Evolutionary conservation across 2,888 invertebrate species (phyloP).

Genomic region (Drosophila cognata): DNA sequence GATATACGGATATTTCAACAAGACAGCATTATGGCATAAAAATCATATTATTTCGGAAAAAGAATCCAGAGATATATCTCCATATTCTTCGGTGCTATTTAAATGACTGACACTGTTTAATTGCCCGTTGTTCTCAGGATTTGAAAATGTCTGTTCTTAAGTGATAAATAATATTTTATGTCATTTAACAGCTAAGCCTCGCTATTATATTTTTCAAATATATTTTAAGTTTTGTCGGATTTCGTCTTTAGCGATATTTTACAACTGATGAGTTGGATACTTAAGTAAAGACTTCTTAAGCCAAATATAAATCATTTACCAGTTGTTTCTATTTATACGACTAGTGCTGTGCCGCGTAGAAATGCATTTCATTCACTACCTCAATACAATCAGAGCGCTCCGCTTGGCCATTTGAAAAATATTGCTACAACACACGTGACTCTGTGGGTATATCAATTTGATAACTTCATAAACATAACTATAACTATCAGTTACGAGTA

Average conservation of each 20-base stretch:
- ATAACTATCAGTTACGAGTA: constrained; percentile 21
- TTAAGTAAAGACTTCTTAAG: no score
- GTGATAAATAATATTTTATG: neutral
- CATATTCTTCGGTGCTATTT: neutral
- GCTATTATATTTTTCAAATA: neutral
- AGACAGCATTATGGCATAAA: neutral
- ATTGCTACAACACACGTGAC: constrained; percentile 60
- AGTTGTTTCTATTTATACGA: constrained; percentile 22
- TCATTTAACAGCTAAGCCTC: neutral
- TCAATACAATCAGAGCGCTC: constrained; percentile 48
- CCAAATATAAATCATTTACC: neutral
- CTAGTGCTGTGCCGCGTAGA: constrained; percentile 24
- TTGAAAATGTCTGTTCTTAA: neutral
- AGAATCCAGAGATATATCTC: neutral
- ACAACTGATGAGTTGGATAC: neutral
- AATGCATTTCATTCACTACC: constrained; percentile 59
- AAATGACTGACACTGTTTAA: neutral
- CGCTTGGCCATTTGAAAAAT: constrained; percentile 25
- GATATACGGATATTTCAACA: neutral
- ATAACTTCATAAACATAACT: constrained; percentile 62
- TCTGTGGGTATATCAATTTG: constrained; percentile 71
- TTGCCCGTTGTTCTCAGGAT: neutral
- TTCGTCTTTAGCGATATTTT: neutral
- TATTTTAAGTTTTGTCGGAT: no score
- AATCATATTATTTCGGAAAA: neutral